Base-by-base conservation (phyloP, 2,888 invertebrate species). In the Diaperis boleti region DNA sequence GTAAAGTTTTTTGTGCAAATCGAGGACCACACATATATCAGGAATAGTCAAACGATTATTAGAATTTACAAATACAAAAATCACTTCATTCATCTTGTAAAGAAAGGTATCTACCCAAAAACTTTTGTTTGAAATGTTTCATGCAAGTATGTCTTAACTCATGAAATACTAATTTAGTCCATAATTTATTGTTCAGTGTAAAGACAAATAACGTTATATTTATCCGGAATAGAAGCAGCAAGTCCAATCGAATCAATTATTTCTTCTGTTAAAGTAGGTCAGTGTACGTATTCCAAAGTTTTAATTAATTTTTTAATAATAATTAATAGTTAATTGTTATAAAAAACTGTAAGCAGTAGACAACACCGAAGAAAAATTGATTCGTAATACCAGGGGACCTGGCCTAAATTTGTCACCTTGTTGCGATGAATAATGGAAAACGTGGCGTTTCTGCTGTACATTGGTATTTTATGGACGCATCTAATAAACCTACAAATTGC, bases 331-430 rank as follows among this genome's bases (percentile, higher is more conserved):
- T 39, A 39, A n/a, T n/a, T n/a, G n/a, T n/a, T n/a, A n/a, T n/a
- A n/a, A n/a, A n/a, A n/a, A n/a, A n/a, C n/a, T n/a, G 39, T 15
- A 39, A 39, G 33, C 14, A 8, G 15, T 17, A 11, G 18, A 15
- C 8, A 39, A 8, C 14, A 39, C 15, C 15, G 15, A 39, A 15
- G 15, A 17, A 15, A 39, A 17, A 39, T 39, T 39, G 18, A 39
- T 39, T 39, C 18, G 6, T 35, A 35, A 15, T 39, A 18, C 8
- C 18, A 39, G 39, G n/a, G n/a, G 15, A 39, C 39, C 17, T 17
- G 18, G 39, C 39, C 39, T 39, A 39, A 39, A 39, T 39, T 39
- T 39, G 39, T 39, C 39, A 39, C 39, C 18, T 39, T n/a, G 15
- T 18, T 39, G n/a, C n/a, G n/a, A 39, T 39, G 39, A 39, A 39